A percentile compares a stretch with the other conserved stretches of the same genome.
Conservation (phyloP, 2,113 vertebrate genomes). For the Dasyornis broadbenti region DNA sequence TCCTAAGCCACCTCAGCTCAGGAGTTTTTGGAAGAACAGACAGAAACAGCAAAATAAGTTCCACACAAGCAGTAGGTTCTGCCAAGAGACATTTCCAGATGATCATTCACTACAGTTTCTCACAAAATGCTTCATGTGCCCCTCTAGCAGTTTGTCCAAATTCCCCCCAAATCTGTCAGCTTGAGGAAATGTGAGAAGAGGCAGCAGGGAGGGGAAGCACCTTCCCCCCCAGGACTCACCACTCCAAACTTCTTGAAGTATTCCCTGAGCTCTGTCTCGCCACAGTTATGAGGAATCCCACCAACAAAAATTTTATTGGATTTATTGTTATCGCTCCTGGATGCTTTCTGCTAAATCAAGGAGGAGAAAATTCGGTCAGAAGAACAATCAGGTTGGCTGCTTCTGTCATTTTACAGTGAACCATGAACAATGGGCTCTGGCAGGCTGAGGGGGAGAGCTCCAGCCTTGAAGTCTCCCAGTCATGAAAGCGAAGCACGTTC, state of each 20-base stretch:
- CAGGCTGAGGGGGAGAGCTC: not conserved
- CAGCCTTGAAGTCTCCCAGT: not conserved
- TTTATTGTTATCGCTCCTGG: conserved; percentile 96
- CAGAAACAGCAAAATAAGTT: not conserved
- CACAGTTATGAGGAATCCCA: conserved; percentile 99
- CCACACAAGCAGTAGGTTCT: not conserved
- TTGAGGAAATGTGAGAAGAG: not conserved
- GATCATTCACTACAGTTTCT: not conserved
- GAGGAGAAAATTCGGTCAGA: conserved; percentile 14
- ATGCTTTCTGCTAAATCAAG: conserved; percentile 89
- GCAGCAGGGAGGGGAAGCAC: not conserved
- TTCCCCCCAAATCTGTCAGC: not conserved
- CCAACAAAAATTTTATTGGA: conserved; percentile 99
- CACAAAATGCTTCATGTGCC: not conserved
- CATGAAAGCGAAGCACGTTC: not conserved
- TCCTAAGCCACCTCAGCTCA: not conserved
- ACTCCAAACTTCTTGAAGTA: conserved; percentile 99
- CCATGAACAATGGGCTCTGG: not conserved
- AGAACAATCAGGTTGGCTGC: not conserved
- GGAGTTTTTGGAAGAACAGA: not conserved
- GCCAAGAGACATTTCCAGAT: not conserved
- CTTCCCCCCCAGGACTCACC: conserved; percentile 80
- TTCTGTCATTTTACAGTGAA: not conserved
- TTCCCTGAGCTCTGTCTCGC: conserved; percentile 99
- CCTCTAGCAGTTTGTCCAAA: not conserved